Evolutionary conservation across 2,888 invertebrate genomes (phyloP), one percentile per base, ranked within the genome.

Genomic region (Melanchra persicariae): DNA sequence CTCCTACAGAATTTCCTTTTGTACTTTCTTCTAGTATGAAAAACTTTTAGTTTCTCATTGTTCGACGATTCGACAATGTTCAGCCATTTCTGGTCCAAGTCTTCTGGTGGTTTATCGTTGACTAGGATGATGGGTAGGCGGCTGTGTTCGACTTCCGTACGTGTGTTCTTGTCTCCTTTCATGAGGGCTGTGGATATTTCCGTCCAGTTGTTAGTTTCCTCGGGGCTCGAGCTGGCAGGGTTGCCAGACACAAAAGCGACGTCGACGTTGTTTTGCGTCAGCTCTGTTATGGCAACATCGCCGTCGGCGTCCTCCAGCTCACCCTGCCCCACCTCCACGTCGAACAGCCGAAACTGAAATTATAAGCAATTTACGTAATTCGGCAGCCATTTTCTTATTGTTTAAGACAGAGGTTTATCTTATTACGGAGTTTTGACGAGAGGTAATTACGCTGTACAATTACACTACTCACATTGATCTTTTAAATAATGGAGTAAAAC

Each of bases 21-120:
- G 65, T 90, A 92, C 80, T 91, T 93, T 85, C 90, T 90, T 67
- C 91, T 89, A 0, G 91, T 89, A 22, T 91, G 91, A 73, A 92
- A 90, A 17, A 85, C 89, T 87, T 92, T 94, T 12, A 94, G 83
- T 71, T 91, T 94, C 8, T 94, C 94, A 81, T 87, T 92, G 63
- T 89, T 91, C 0, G 90, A 82, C 15, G 92, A 87, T 40, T 94
- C 92, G 0, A 94, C 88, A 7, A 93, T 85, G 58, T 92, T 88
- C 15, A 89, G 83, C 93, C 93, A 93, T 81, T 92, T 94, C 65
- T 93, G 91, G 64, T 95, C 95, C 17, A 94, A 90, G 81, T 95
- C 95, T 80, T 95, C 95, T 0, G 92, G 92, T 22, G 93, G 92
- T 80, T 92, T 92, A 52, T 96, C 96, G 57, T 96, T 96, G 7